Evolutionary conservation across 2,797 vertebrate genomes (phyloP), one percentile per base, ranked within the genome.

Genomic region (Apogon hyalosoma): DNA sequence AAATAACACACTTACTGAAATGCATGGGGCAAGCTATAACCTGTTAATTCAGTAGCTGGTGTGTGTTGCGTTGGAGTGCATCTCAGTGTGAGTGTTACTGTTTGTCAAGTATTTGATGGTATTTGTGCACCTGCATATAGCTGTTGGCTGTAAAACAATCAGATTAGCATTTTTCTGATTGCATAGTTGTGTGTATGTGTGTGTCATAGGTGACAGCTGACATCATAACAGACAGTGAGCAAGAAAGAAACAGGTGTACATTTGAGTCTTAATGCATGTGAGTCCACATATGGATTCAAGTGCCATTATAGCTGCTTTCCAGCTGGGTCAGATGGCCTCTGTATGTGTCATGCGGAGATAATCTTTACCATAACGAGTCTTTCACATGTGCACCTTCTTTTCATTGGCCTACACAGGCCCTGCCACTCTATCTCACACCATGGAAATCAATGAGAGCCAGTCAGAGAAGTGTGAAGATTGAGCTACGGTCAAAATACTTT

Each of bases 1-100:
- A 88, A 91, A 93, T 86, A 89, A 89, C 88, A 88, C 87, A 87
- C 87, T 93, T 87, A 86, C 77, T 78, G 71, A 74, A 80, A 88
- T 28, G 59, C 81, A 86, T 15, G 48, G 80, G 85, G 80, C 86
- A 83, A 83, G 88, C 90, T 84, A 69, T 83, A 88, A 90, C 87
- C 88, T 91, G 89, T 85, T 88, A 84, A 79, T 63, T 70, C 63
- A 62, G 52, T 58, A 38, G 71, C 62, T 81, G 73, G 58, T 71
- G 81, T 76, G 80, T 78, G 66, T 69, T 69, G 58, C 12, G 21
- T 19, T 8, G 8, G 36, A 21, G 18, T 68, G 53, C 60, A 63
- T 50, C 31, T 48, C 45, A 15, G 24, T n/a, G 36, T 57, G 45
- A 18, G 55, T 56, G 50, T 18, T 36, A 5, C 14, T 67, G 24